Conservation (phyloP, 2,797 vertebrate genomes). For the Periophthalmus magnuspinnatus region DNA sequence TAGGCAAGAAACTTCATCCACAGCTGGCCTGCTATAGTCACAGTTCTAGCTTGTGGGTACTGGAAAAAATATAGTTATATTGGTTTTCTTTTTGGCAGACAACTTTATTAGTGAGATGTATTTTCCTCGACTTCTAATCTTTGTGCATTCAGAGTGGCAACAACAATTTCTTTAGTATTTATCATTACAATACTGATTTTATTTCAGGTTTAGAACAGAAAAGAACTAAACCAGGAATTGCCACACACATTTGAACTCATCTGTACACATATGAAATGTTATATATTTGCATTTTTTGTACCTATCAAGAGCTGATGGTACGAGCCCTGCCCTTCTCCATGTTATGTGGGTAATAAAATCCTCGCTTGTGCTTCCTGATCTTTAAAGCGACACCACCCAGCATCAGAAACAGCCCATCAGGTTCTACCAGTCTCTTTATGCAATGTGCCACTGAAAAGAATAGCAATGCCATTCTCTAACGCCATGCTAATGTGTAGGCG, state of each 20-base stretch:
- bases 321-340: conserved; percentile 12
- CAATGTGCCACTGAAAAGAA: conserved; percentile 11
- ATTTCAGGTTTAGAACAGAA: not conserved
- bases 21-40: too few relatives aligned
- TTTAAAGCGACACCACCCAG: conserved; percentile 53
- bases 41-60: too few relatives aligned
- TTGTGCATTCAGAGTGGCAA: too few relatives aligned
- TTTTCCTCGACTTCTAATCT: too few relatives aligned
- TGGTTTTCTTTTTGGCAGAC: too few relatives aligned
- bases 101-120: too few relatives aligned
- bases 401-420: conserved; percentile 34
- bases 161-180: not conserved
- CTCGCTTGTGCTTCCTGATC: not conserved
- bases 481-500: not conserved
- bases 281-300: not conserved
- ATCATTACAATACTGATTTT: not conserved
- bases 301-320: not conserved
- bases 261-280: too few relatives aligned
- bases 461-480: conserved; percentile 17
- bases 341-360: not conserved
- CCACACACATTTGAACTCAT: not conserved
- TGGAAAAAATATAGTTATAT: too few relatives aligned
- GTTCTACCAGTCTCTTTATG: conserved; percentile 51
- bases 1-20: not conserved
- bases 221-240: not conserved